Evolutionary conservation across 2,113 vertebrate genomes (phyloP).

Genomic region (Poecile atricapillus): DNA sequence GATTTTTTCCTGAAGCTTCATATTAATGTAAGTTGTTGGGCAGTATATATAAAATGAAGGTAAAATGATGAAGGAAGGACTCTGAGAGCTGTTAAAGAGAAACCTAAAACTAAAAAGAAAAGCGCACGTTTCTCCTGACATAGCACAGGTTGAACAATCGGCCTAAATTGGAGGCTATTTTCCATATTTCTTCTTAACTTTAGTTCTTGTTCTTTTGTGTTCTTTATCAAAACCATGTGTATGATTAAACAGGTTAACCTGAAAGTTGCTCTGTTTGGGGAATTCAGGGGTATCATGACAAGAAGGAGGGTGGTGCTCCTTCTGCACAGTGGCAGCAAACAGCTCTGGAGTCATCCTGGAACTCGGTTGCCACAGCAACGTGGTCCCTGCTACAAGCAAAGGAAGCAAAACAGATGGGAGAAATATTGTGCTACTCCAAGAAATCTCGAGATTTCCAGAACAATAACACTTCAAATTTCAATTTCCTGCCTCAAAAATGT

Average conservation of each 20-base stretch:
- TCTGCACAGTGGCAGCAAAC: background rate
- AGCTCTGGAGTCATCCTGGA: background rate
- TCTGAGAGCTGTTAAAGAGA: background rate
- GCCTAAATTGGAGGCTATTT: background rate
- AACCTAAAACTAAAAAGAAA: background rate
- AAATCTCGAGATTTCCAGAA: slow-evolving; percentile 21
- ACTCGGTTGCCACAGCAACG: slow-evolving; percentile 55
- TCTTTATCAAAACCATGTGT: fast-evolving
- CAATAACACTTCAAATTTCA: background rate
- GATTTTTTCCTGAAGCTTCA: background rate
- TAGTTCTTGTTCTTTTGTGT: background rate
- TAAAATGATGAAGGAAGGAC: background rate
- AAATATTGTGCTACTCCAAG: background rate
- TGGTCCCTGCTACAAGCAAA: background rate
- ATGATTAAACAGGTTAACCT: background rate
- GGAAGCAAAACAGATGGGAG: slow-evolving; percentile 44
- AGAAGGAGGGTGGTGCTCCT: background rate
- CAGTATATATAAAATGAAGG: background rate
- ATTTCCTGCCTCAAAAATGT: background rate
- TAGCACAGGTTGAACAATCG: background rate
- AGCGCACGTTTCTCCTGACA: background rate
- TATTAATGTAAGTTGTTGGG: background rate
- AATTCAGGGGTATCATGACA: background rate
- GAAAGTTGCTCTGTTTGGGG: background rate
- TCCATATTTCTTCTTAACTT: background rate